These are phyloP conservation scores for Aphidoletes aphidimyza DNA, from an alignment of 2,888 invertebrate genomes.

Conservation along the genomic window DNA sequence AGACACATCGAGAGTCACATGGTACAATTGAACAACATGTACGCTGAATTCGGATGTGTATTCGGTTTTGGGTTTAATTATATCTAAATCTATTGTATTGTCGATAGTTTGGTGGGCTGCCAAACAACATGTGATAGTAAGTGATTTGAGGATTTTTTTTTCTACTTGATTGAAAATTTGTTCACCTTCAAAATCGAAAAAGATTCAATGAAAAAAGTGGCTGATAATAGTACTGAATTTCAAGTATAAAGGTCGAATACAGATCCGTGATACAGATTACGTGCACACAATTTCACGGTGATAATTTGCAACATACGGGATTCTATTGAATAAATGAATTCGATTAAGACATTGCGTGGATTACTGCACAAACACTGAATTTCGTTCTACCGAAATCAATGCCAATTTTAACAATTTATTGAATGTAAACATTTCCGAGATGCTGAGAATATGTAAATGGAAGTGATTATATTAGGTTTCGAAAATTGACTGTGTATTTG, in stretches of 20 bases:
- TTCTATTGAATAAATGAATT: too few relatives aligned
- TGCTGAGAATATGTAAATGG: too few relatives aligned
- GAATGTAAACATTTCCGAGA: neutral
- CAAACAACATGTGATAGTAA: neutral
- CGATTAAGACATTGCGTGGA: neutral
- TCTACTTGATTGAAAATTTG: neutral
- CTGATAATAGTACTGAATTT: slow-evolving; percentile 24
- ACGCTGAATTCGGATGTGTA: neutral
- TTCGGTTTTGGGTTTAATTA: neutral
- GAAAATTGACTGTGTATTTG: too few relatives aligned
- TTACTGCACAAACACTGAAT: too few relatives aligned
- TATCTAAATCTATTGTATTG: neutral
- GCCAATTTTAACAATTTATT: neutral
- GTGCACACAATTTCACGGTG: too few relatives aligned
- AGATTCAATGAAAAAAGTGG: slow-evolving; percentile 4
- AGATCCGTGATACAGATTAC: neutral
- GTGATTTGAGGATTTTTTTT: neutral
- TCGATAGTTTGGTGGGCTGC: neutral
- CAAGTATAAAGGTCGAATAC: slow-evolving; percentile 31
- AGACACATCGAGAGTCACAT: neutral
- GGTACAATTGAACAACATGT: too few relatives aligned
- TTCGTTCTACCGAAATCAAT: too few relatives aligned
- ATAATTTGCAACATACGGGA: too few relatives aligned
- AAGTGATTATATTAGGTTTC: too few relatives aligned
- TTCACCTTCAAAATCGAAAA: slow-evolving; percentile 39